phyloP scores from a whole-genome alignment of 1,140 invertebrate species.

The Atta colombica region DNA sequence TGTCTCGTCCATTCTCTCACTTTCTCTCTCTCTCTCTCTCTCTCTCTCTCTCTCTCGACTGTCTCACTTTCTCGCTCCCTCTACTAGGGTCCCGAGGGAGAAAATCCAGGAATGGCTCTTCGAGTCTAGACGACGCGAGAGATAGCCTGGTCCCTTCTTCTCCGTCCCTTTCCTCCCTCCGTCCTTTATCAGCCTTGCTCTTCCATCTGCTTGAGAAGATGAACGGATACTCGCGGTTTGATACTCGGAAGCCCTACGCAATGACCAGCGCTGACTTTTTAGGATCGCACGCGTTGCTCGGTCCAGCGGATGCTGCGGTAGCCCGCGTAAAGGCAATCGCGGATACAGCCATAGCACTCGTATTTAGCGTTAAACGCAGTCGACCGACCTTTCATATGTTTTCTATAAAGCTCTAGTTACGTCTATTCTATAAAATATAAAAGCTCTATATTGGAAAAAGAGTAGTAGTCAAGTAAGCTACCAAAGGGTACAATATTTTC shows the following conservation, averaged over 20 bases:
- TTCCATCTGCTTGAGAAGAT: conserved; percentile 68
- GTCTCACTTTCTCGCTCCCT: background rate
- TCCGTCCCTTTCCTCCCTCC: background rate
- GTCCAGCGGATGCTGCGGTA: background rate
- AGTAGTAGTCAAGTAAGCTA: too few relatives aligned
- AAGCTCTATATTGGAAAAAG: too few relatives aligned
- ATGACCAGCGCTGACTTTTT: conserved; percentile 41
- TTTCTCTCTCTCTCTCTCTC: conserved; percentile 21
- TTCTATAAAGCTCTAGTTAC: background rate
- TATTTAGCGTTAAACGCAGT: background rate
- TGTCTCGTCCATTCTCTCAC: conserved; percentile 64
- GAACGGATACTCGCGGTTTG: conserved; percentile 56
- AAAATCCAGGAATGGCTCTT: conserved; percentile 80
- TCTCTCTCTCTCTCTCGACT: background rate
- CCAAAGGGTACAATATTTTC: too few relatives aligned
- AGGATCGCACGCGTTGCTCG: background rate
- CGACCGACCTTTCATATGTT: too few relatives aligned
- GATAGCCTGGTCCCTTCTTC: conserved; percentile 59
- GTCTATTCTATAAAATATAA: too few relatives aligned
- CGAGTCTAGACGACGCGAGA: conserved; percentile 80
- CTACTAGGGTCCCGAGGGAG: conserved; percentile 75
- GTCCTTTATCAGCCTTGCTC: conserved; percentile 50
- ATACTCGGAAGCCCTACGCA: conserved; percentile 39
- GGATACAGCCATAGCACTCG: background rate
- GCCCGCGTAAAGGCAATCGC: background rate